These are phyloP conservation scores for Xanthorhoe designata DNA, from an alignment of 2,888 invertebrate genomes.

Conservation along the genomic window DNA sequence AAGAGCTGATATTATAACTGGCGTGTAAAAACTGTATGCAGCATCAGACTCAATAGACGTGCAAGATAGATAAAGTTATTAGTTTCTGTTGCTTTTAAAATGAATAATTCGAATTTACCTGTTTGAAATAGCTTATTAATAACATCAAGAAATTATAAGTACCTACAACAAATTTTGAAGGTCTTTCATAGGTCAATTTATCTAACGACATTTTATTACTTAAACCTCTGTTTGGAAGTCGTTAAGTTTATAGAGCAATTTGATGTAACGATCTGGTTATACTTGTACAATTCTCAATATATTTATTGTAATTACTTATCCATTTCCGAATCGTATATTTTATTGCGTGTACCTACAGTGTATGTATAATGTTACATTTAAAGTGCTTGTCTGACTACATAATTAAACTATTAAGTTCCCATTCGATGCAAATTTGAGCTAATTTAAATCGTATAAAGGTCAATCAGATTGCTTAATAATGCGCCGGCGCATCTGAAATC, in stretches of 20 bases:
- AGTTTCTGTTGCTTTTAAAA: no score
- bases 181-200: slow-evolving; percentile 3
- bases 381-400: slow-evolving; percentile 3
- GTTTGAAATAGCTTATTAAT: no score
- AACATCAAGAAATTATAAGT: no score
- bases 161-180: neutral
- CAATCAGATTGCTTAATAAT: slow-evolving; percentile 59
- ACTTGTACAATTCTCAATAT: neutral
- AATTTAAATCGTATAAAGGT: slow-evolving; percentile 58
- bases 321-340: neutral
- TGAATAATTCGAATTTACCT: no score
- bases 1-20: neutral
- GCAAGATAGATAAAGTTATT: no score
- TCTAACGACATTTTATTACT: slow-evolving; percentile 7
- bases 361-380: neutral
- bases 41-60: no score
- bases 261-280: slow-evolving; percentile 7
- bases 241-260: slow-evolving; percentile 19
- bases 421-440: slow-evolving; percentile 43
- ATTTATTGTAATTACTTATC: slow-evolving; percentile 8
- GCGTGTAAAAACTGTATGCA: neutral
- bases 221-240: slow-evolving; percentile 15
- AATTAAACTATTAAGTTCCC: neutral
- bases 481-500: slow-evolving; percentile 61
- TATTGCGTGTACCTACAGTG: neutral